Base-by-base conservation (phyloP, 2,797 vertebrate genomes). In the Enteromius viviparus region DNA sequence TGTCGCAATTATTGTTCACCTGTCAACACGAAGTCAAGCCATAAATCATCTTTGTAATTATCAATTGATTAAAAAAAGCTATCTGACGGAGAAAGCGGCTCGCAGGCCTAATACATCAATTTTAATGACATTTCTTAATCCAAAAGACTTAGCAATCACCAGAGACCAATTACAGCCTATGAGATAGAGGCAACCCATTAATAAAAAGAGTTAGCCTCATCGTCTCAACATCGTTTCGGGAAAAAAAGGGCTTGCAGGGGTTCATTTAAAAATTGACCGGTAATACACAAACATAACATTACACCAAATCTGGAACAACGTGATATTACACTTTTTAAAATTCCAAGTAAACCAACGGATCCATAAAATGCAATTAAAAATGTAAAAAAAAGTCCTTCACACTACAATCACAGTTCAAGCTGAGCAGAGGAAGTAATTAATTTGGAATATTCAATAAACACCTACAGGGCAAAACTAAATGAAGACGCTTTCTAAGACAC, bases 41-140 rank as follows among this genome's bases (percentile, higher is more conserved):
- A 93, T 93, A 91, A 93, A 93, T 94, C 92, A 92, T 87, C 88
- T 85, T 62, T 58, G 89, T 89, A 92, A 94, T 94, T 92, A 92
- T 94, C 89, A 91, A 92, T 92, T 93, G 92, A 94, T 94, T 93
- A 91, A 92, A 93, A 82, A 89, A 88, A 83, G 87, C 90, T 88
- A 91, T 92, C 89, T 90, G 79, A 89, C 86, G 85, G 90, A 89
- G 91, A 90, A 91, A 92, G 90, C 87, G 89, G 91, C 93, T 92
- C 87, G 87, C 87, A 93, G 88, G 89, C 87, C 85, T 89, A 90
- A 94, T 92, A 89, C 91, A 93, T 92, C 89, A 89, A 91, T 92
- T 93, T 91, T 92, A 94, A 95, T 94, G 91, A 89, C 88, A 85
- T 93, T 93, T 93, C 93, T 93, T 94, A 94, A 95, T 94, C 94